These are phyloP conservation scores for Formicarius rufipectus DNA, from an alignment of 2,113 vertebrate species.

Conservation along the genomic window DNA sequence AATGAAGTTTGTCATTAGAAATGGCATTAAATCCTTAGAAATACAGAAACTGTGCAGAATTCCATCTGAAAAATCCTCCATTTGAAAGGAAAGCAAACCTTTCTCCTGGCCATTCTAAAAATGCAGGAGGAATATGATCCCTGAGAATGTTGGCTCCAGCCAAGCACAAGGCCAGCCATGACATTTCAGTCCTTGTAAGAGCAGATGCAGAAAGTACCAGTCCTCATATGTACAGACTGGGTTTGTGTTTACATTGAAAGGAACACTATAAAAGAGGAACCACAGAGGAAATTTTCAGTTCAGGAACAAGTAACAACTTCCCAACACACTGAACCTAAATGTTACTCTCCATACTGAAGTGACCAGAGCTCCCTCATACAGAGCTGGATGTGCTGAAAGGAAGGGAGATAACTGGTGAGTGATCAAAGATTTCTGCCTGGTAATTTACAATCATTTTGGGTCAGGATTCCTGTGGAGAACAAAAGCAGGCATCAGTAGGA, in stretches of 20 bases:
- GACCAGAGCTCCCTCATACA: background rate
- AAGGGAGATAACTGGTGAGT: constrained; percentile 29
- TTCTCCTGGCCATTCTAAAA: background rate
- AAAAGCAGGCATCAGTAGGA: constrained; percentile 31
- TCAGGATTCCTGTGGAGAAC: constrained; percentile 17
- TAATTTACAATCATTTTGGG: constrained; percentile 32
- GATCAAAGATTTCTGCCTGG: constrained; percentile 51
- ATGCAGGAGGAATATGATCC: background rate
- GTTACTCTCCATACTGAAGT: background rate
- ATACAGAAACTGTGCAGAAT: background rate
- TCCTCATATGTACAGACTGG: background rate
- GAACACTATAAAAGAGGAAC: background rate
- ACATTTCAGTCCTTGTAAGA: background rate
- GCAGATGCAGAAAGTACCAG: background rate
- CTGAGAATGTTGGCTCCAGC: background rate
- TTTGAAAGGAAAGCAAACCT: background rate
- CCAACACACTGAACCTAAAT: background rate
- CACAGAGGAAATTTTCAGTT: background rate
- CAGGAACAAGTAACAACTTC: background rate
- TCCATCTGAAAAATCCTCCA: background rate
- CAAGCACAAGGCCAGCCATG: background rate
- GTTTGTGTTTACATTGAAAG: background rate
- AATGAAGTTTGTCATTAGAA: background rate
- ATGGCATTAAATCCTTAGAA: background rate
- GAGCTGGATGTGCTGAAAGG: background rate